phyloP scores from a whole-genome alignment of 2,888 invertebrate species.

The Tenodera sinensis region DNA sequence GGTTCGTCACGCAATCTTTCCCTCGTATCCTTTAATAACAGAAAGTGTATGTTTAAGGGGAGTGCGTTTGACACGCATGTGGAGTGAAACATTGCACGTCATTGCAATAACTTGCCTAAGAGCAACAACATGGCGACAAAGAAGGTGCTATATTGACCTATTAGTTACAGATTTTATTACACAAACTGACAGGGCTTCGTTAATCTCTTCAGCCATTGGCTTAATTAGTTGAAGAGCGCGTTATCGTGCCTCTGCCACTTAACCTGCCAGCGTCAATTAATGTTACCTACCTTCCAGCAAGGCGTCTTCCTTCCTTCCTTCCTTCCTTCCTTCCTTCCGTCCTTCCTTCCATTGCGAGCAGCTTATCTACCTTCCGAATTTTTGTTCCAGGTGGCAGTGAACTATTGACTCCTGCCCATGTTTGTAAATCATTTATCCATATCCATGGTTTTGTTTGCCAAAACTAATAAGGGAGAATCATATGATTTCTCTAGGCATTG shows the following conservation, averaged over 20 bases:
- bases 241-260: background rate
- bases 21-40: too few species aligned
- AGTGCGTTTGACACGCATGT: background rate
- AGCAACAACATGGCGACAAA: background rate
- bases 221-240: background rate
- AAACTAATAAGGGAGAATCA: too few species aligned
- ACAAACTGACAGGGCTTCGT: background rate
- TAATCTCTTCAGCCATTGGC: background rate
- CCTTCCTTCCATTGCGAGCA: background rate
- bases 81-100: background rate
- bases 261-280: background rate
- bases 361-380: too few species aligned
- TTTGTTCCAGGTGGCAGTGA: background rate
- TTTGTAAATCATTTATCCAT: too few species aligned
- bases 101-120: background rate
- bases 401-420: background rate
- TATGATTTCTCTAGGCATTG: too few species aligned
- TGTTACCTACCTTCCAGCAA: background rate
- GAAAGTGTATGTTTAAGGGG: background rate
- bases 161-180: background rate
- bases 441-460: too few species aligned
- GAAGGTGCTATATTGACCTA: background rate
- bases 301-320: background rate
- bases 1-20: too few species aligned
- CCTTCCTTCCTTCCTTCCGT: too few species aligned